Conservation (phyloP, 2,797 vertebrate species). For the Spinibarbus caldwelli region DNA sequence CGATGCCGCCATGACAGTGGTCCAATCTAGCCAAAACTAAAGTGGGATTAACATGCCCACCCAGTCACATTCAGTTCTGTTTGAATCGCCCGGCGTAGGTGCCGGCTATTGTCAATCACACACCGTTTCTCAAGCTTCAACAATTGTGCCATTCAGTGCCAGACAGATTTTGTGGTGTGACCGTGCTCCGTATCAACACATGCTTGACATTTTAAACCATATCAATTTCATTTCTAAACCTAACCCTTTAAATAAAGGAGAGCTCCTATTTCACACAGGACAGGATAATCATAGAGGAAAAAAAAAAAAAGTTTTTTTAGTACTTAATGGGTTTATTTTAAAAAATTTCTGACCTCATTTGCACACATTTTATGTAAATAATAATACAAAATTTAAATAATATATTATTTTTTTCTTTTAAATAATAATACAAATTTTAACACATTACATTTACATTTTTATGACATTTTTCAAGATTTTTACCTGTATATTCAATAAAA, state of each 20-base stretch:
- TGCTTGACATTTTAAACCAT: slow-evolving; percentile 46
- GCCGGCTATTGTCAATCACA: slow-evolving; percentile 20
- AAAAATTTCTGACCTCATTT: not conserved
- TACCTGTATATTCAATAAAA: not conserved
- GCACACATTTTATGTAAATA: not conserved
- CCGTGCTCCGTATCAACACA: slow-evolving; percentile 22
- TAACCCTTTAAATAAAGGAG: slow-evolving; percentile 33
- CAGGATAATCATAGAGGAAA: not conserved
- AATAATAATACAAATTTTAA: not conserved
- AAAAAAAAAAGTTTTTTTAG: slow-evolving; percentile 13
- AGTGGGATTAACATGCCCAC: slow-evolving; percentile 24
- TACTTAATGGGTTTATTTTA: not conserved
- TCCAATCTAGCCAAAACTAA: slow-evolving; percentile 3
- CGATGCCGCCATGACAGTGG: slow-evolving; percentile 5
- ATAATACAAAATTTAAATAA: not conserved
- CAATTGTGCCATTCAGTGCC: slow-evolving; percentile 7
- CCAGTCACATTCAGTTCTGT: slow-evolving; percentile 22
- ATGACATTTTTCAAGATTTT: not conserved
- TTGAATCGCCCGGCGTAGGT: not conserved
- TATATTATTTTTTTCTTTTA: not conserved
- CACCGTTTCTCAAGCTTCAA: not conserved
- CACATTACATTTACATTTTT: too few species aligned
- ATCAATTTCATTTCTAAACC: slow-evolving; percentile 42
- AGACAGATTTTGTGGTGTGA: slow-evolving; percentile 27
- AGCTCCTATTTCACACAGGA: not conserved